Percentiles rank a stretch among this genome's conserved stretches.
Evolutionary conservation across 2,888 invertebrate species (phyloP).

Genomic region (Drosophila ustulata): DNA sequence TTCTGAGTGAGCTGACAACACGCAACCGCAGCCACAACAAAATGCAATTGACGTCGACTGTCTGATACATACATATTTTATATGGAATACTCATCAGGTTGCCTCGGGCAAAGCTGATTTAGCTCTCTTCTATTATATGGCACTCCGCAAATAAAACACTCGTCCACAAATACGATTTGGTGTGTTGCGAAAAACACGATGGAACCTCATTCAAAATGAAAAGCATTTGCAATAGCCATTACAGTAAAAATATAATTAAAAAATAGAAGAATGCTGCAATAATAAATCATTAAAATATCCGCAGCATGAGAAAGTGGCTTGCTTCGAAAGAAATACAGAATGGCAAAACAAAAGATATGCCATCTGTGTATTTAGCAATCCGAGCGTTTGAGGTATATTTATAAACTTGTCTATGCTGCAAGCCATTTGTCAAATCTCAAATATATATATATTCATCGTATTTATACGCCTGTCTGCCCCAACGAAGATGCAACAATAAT

Average conservation of each 20-base stretch:
- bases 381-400: conserved; percentile 14
- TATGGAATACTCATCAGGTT: conserved; percentile 27
- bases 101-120: conserved; percentile 16
- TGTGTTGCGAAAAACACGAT: background rate
- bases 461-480: conserved; percentile 56
- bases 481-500: conserved; percentile 62
- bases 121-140: conserved; percentile 3
- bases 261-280: background rate
- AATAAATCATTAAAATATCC: background rate
- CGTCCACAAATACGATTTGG: background rate
- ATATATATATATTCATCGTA: conserved; percentile 63
- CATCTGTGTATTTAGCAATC: background rate
- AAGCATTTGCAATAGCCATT: no score
- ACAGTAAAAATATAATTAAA: background rate
- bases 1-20: conserved; percentile 32
- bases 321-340: background rate
- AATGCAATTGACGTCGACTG: conserved; percentile 61
- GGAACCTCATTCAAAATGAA: no score
- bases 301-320: background rate
- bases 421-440: conserved; percentile 70
- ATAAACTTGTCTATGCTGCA: conserved; percentile 35
- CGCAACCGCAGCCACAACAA: conserved; percentile 47
- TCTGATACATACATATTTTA: conserved; percentile 46
- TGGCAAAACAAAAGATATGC: background rate
- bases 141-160: conserved; percentile 6